Conservation (phyloP, 2,113 vertebrate species). For the Ictalurus punctatus region DNA sequence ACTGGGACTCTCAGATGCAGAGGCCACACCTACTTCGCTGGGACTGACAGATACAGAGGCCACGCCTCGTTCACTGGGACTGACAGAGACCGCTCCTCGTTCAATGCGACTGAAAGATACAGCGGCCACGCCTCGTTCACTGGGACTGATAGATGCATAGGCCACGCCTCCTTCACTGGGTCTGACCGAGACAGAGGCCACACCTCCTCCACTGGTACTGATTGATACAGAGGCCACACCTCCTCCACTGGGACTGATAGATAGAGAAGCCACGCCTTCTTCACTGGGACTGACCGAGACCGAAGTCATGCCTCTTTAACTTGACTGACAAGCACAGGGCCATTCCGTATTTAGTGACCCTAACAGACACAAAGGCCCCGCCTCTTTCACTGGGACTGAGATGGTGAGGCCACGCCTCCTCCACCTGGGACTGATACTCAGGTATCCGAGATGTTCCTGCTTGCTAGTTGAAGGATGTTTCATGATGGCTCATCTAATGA, state of each 20-base stretch:
- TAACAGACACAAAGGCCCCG: background rate
- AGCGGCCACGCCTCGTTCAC: background rate
- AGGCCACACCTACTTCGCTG: too few relatives aligned
- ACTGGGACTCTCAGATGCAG: too few relatives aligned
- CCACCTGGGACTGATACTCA: background rate
- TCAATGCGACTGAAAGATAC: background rate
- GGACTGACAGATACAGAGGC: too few relatives aligned
- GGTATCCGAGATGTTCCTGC: background rate
- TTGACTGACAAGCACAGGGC: background rate
- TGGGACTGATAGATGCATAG: background rate
- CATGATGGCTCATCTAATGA: conserved; percentile 31
- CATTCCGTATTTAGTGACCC: background rate
- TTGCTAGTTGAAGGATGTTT: conserved; percentile 4
- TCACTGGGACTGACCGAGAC: background rate
- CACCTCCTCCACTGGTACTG: background rate
- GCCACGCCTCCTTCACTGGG: background rate
- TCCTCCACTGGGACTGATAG: background rate
- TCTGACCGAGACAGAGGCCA: background rate
- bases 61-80: too few relatives aligned
- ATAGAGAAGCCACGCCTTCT: background rate
- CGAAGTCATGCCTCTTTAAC: background rate
- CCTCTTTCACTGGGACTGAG: background rate
- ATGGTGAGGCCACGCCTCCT: background rate
- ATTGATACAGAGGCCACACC: background rate
- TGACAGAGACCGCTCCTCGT: background rate